Evolutionary conservation across 2,797 vertebrate genomes (phyloP).

Genomic region (Pipistrellus pygmaeus): DNA sequence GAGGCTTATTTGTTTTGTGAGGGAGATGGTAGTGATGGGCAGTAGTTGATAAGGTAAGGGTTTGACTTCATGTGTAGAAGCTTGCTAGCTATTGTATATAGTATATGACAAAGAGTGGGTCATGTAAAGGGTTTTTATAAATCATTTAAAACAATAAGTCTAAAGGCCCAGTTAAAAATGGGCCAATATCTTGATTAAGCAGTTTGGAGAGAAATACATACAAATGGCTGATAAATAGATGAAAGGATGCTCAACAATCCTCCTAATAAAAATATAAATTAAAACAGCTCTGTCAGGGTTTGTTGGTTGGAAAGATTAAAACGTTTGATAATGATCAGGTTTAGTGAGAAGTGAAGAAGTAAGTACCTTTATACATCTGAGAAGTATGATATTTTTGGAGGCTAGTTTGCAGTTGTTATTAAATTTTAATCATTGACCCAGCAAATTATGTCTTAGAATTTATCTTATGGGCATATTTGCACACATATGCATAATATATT

Average conservation of each 20-base stretch:
- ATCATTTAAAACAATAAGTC: neutral
- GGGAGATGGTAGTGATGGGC: neutral
- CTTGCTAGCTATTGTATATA: neutral
- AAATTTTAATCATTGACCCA: slow-evolving; percentile 41
- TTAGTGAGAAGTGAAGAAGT: slow-evolving; percentile 21
- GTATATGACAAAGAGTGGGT: neutral
- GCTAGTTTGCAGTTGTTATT: neutral
- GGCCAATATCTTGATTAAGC: neutral
- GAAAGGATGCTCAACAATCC: neutral
- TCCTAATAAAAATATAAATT: slow-evolving; percentile 21
- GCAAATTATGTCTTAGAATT: neutral
- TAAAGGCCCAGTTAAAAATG: slow-evolving; percentile 5
- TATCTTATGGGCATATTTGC: neutral
- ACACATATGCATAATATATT: neutral
- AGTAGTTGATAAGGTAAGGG: neutral
- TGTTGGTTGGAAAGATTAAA: slow-evolving; percentile 37
- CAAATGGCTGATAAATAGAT: slow-evolving; percentile 31
- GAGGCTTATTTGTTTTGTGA: neutral
- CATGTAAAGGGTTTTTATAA: neutral
- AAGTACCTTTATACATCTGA: neutral
- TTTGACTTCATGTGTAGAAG: neutral
- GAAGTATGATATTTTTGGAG: neutral
- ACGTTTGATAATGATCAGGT: neutral
- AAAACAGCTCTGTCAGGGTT: slow-evolving; percentile 3
- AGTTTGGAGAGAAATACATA: slow-evolving; percentile 17